phyloP scores from a whole-genome alignment of 2,797 vertebrate species.

The Betta splendens region DNA sequence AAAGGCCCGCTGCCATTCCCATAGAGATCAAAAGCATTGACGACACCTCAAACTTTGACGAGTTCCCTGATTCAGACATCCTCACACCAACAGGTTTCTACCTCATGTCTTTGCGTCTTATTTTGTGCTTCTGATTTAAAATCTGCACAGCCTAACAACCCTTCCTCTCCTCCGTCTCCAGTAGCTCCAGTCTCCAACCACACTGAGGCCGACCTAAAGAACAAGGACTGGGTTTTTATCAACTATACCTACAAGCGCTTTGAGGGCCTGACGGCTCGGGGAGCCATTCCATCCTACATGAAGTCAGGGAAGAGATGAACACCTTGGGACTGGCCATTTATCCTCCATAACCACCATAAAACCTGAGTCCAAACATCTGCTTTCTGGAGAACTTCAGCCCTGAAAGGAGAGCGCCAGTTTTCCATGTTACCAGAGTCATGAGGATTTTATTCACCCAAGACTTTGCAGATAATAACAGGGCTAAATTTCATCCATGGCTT shows the following conservation, averaged over 20 bases:
- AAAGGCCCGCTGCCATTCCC: slow-evolving; percentile 94
- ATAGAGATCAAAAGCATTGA: slow-evolving; percentile 99
- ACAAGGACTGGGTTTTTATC: slow-evolving; percentile 99
- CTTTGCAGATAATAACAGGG: slow-evolving; percentile 32
- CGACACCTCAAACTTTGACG: slow-evolving; percentile 99
- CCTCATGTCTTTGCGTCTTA: accelerated
- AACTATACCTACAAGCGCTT: slow-evolving; percentile 99
- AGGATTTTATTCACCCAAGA: slow-evolving; percentile 15
- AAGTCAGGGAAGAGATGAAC: slow-evolving; percentile 88
- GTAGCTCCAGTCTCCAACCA: slow-evolving; percentile 85
- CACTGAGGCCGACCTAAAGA: slow-evolving; percentile 93
- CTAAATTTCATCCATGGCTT: slow-evolving; percentile 36
- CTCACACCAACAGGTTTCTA: slow-evolving; percentile 92
- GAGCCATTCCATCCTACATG: slow-evolving; percentile 97
- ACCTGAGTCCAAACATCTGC: slow-evolving; percentile 20
- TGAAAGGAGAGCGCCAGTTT: slow-evolving; percentile 12
- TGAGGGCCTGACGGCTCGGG: slow-evolving; percentile 93
- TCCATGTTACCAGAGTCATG: slow-evolving; percentile 3
- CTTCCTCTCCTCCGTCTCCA: slow-evolving; percentile 8
- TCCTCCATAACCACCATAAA: slow-evolving; percentile 17
- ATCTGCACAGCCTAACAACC: not conserved
- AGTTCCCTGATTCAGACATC: slow-evolving; percentile 98
- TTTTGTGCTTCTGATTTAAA: not conserved
- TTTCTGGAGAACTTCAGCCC: slow-evolving; percentile 18
- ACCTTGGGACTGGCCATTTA: slow-evolving; percentile 1